Conservation (phyloP, 1,140 invertebrate species). For the Nasonia vitripennis region DNA sequence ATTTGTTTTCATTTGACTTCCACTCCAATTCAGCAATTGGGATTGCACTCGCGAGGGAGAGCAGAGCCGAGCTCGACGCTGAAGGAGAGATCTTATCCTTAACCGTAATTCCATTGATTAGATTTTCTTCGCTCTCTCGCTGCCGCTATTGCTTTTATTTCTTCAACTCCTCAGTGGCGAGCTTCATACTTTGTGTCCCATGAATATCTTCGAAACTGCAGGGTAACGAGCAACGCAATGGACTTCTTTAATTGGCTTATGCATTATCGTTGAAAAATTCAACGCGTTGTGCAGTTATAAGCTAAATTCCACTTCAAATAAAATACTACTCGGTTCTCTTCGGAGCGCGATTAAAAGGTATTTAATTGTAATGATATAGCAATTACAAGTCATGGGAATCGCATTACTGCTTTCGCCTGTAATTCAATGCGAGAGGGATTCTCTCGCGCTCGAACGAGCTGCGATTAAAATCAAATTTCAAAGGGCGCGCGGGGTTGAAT, state of each 20-base stretch:
- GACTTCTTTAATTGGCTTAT: not conserved
- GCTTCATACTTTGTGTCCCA: not conserved
- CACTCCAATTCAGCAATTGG: slow-evolving; percentile 39
- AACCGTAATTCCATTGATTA: slow-evolving; percentile 31
- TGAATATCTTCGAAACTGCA: not conserved
- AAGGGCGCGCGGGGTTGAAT: not conserved
- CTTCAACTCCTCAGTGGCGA: not conserved
- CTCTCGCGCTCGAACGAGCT: not conserved
- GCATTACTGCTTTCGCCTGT: not conserved
- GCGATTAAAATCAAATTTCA: slow-evolving; percentile 3
- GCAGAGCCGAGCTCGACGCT: not conserved
- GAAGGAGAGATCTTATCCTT: slow-evolving; percentile 15
- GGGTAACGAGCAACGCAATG: not conserved
- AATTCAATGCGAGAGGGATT: not conserved
- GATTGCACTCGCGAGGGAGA: not conserved
- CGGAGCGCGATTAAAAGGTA: not conserved
- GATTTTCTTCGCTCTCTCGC: slow-evolving; percentile 25
- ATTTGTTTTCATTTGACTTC: slow-evolving; percentile 61
- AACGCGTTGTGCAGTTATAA: not conserved
- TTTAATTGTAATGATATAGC: not conserved
- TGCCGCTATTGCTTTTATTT: not conserved
- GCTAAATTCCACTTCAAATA: not conserved
- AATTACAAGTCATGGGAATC: slow-evolving; percentile 4
- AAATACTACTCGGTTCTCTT: not conserved
- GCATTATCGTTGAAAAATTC: not conserved